Conservation (phyloP, 2,888 invertebrate species). For the Cynaeus angustus region DNA sequence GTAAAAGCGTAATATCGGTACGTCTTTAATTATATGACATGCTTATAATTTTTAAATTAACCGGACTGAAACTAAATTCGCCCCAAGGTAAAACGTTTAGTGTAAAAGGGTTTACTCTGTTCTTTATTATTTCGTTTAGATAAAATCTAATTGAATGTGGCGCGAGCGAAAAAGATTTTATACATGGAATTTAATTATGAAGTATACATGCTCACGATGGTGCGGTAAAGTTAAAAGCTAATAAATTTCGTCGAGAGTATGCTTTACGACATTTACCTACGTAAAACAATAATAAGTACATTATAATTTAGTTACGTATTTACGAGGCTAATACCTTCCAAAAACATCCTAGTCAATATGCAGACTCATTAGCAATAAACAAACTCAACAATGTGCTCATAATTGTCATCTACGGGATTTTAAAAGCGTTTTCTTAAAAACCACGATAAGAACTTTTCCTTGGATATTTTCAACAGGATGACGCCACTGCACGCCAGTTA, state of each 20-base stretch:
- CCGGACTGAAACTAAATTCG: slow-evolving; percentile 61
- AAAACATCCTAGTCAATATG: slow-evolving; percentile 18
- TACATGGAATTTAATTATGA: slow-evolving; percentile 58
- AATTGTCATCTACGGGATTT: no score
- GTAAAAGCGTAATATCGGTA: slow-evolving; percentile 64
- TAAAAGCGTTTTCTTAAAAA: no score
- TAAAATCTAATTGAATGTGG: slow-evolving; percentile 60
- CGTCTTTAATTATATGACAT: slow-evolving; percentile 67
- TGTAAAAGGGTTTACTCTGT: slow-evolving; percentile 53
- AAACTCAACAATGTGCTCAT: no score
- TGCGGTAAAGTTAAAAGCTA: slow-evolving; percentile 48
- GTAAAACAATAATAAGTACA: slow-evolving; percentile 45
- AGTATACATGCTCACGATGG: slow-evolving; percentile 55
- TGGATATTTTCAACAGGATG: no score
- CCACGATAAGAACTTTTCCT: no score
- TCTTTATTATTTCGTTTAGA: slow-evolving; percentile 61
- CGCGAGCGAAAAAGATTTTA: slow-evolving; percentile 59
- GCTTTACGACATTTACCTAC: slow-evolving; percentile 55
- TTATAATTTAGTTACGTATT: slow-evolving; percentile 31
- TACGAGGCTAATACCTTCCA: slow-evolving; percentile 24
- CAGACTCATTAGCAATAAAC: background rate
- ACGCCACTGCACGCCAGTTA: no score
- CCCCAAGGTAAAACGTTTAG: slow-evolving; percentile 57
- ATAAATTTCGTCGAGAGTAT: slow-evolving; percentile 54
- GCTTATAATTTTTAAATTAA: slow-evolving; percentile 68